phyloP scores from a whole-genome alignment of 2,888 invertebrate genomes.

The Drepana falcataria region DNA sequence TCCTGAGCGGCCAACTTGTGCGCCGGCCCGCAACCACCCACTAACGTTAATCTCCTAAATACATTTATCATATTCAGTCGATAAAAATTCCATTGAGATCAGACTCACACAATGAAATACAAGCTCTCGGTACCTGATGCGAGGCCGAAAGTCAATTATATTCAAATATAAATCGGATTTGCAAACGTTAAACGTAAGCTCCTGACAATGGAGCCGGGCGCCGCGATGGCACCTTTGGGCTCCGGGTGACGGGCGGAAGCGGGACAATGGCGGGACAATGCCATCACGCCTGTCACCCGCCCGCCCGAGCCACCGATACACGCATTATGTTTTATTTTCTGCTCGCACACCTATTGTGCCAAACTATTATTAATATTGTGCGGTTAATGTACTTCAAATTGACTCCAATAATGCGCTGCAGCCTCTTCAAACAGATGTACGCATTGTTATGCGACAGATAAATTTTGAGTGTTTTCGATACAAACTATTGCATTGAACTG shows the following conservation, averaged over 20 bases:
- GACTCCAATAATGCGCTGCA: background rate
- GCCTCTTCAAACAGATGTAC: background rate
- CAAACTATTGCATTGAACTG: background rate
- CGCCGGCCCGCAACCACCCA: slow-evolving; percentile 43
- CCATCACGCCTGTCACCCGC: slow-evolving; percentile 34
- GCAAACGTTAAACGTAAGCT: slow-evolving; percentile 75
- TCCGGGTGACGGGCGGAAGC: slow-evolving; percentile 39
- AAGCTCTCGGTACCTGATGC: slow-evolving; percentile 65
- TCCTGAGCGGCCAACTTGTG: background rate
- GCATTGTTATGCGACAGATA: background rate
- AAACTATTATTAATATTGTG: slow-evolving; percentile 26
- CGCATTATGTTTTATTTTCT: slow-evolving; percentile 40
- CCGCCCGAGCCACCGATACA: slow-evolving; percentile 10
- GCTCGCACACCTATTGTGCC: slow-evolving; percentile 44
- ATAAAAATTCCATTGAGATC: slow-evolving; percentile 76
- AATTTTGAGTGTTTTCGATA: background rate
- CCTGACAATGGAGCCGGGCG: slow-evolving; percentile 68
- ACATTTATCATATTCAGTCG: slow-evolving; percentile 75
- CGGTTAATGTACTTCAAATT: slow-evolving; percentile 12
- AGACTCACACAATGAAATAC: slow-evolving; percentile 66
- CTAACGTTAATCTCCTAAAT: slow-evolving; percentile 68
- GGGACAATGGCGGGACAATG: slow-evolving; percentile 32
- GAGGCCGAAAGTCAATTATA: slow-evolving; percentile 76
- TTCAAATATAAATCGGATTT: slow-evolving; percentile 79
- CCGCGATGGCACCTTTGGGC: slow-evolving; percentile 42